Evolutionary conservation across 2,888 invertebrate species (phyloP), one percentile per base, ranked within the genome.

Genomic region (Pterostichus niger): DNA sequence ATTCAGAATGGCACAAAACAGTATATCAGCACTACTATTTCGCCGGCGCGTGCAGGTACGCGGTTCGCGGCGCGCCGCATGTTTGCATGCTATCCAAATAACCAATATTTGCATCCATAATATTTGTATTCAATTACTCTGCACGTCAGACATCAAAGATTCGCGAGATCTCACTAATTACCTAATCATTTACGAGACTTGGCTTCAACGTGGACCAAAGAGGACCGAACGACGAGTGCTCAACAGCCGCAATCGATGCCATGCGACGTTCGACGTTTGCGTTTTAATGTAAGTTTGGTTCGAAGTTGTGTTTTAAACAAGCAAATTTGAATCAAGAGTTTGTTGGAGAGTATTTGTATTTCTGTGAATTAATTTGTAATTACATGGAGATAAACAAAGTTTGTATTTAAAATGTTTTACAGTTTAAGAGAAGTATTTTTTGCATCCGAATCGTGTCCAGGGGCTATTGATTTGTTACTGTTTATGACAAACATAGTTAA

Each of bases 111-210:
- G 49, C 79, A 79, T 46, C 49, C 49, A 79, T 79, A 79, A 49
- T 79, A 79, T 79, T 79, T 79, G 79, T 79, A 79, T 79, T 79
- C 49, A 79, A 79, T 79, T 79, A 79, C 79, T 64, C 64, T 49
- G 31, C 33, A 64, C 49, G 64, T 64, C 33, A 64, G 64, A 64
- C 79, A 79, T 79, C 79, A 79, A 79, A 79, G 79, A 79, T 79
- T 79, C 78, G 46, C 31, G 35, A 13, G 59, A 44, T 44, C 9
- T 40, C n/a, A 31, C 79, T 79, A 79, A 79, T 79, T 79, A 64
- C 79, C 64, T 64, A 61, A 79, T 64, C 44, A 79, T 79, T 79
- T 13, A 31, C 35, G n/a, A 79, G 46, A 61, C 46, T 46, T 46
- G 46, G 13, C 64, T 71, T 71, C 73, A 3, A 24, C 24, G 44